phyloP scores from a whole-genome alignment of 2,888 invertebrate species.

The Sturmia bella region DNA sequence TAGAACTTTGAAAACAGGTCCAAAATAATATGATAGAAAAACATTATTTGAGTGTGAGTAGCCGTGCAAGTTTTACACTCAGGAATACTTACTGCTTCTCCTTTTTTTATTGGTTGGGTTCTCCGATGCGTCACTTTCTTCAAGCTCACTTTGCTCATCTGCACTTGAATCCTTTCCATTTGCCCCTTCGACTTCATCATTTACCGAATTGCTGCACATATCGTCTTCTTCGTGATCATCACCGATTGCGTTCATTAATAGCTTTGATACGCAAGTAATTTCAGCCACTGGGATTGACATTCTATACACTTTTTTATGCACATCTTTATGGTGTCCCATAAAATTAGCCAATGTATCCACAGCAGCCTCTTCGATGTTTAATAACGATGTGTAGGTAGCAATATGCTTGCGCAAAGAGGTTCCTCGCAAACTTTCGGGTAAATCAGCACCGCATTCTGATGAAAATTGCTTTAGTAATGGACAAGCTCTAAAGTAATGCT shows the following conservation, averaged over 20 bases:
- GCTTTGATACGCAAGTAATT: slow-evolving; percentile 31
- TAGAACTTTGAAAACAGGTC: too few species aligned
- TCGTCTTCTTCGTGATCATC: slow-evolving; percentile 2
- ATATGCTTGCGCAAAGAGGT: slow-evolving; percentile 40
- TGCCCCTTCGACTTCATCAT: too few species aligned
- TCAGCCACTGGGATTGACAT: slow-evolving; percentile 29
- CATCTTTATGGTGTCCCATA: slow-evolving; percentile 47
- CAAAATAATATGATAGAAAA: too few species aligned
- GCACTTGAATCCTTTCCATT: too few species aligned
- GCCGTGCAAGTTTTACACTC: too few species aligned
- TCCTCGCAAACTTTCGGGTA: slow-evolving; percentile 40
- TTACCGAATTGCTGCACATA: neutral
- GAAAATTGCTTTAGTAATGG: slow-evolving; percentile 23
- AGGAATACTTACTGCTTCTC: too few species aligned
- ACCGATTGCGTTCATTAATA: slow-evolving; percentile 31
- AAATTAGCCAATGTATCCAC: slow-evolving; percentile 43
- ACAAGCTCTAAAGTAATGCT: too few species aligned
- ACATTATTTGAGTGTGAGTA: too few species aligned
- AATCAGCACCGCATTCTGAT: slow-evolving; percentile 28
- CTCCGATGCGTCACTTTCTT: too few species aligned
- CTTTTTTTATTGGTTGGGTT: too few species aligned
- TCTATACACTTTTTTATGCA: slow-evolving; percentile 41
- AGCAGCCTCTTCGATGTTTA: slow-evolving; percentile 33
- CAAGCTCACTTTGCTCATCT: too few species aligned
- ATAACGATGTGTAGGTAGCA: slow-evolving; percentile 41